Percentiles rank a stretch among this genome's conserved stretches.
Evolutionary conservation across 2,797 vertebrate species (phyloP).

Genomic region (Pagetopsis macropterus): DNA sequence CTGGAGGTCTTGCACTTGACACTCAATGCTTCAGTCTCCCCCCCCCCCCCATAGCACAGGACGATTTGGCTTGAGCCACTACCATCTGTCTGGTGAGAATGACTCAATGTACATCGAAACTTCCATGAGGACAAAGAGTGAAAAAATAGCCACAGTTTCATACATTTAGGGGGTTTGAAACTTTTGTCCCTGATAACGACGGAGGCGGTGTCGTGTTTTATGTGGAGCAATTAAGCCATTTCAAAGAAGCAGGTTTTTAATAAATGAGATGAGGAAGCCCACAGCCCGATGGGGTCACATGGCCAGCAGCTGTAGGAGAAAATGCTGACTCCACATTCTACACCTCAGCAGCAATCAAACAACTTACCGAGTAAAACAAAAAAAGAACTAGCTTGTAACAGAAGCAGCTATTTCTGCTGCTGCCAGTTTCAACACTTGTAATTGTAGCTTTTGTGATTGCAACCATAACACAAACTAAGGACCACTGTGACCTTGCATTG

Average conservation of each 20-base stretch:
- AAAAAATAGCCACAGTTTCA: not conserved
- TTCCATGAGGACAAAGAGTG: not conserved
- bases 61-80: constrained; percentile 36
- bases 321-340: constrained; percentile 8
- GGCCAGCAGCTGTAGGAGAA: not conserved
- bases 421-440: constrained; percentile 1
- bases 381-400: not conserved
- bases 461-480: not conserved
- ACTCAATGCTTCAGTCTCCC: constrained; percentile 20
- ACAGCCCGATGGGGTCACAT: not conserved
- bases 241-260: not conserved
- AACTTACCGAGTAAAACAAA: too few relatives aligned
- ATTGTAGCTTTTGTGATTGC: not conserved
- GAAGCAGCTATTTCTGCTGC: not conserved
- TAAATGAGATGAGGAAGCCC: not conserved
- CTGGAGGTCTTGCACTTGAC: not conserved
- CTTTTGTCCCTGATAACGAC: too few relatives aligned
- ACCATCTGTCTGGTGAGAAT: constrained; percentile 33
- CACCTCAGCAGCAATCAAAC: not conserved
- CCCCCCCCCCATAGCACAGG: not conserved
- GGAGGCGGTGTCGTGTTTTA: not conserved
- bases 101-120: constrained; percentile 1
- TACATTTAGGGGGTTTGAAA: not conserved
- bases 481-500: constrained; percentile 7
- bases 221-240: not conserved